Conservation (phyloP, 2,888 invertebrate genomes). For the Scaptodrosophila latifasciaeformis region DNA sequence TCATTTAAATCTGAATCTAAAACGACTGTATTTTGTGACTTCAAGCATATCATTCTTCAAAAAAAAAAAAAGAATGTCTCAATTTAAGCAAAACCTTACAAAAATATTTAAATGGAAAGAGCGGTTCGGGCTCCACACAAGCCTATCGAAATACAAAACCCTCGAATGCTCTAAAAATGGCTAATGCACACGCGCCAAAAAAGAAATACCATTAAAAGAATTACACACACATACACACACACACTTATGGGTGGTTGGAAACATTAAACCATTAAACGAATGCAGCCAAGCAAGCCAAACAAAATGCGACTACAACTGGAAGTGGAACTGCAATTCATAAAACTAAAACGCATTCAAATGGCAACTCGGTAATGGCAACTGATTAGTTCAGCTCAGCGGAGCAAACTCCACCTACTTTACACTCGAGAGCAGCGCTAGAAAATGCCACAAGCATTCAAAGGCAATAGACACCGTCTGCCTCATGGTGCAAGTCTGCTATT, state of each 20-base stretch:
- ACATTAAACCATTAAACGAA: slow-evolving; percentile 2
- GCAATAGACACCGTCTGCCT: slow-evolving; percentile 34
- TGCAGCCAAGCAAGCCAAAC: slow-evolving; percentile 27
- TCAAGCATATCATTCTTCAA: too few relatives aligned
- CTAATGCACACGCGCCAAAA: not conserved
- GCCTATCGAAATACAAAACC: not conserved
- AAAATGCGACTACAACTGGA: slow-evolving; percentile 25
- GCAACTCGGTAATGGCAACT: slow-evolving; percentile 1
- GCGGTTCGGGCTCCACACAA: not conserved
- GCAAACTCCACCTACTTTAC: slow-evolving; percentile 58
- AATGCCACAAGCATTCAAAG: slow-evolving; percentile 31
- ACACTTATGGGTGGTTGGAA: not conserved
- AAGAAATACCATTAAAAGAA: not conserved
- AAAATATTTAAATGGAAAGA: too few relatives aligned
- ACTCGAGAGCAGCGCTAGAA: slow-evolving; percentile 42
- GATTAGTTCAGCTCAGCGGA: slow-evolving; percentile 19
- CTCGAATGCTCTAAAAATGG: not conserved
- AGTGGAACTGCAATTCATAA: slow-evolving; percentile 6
- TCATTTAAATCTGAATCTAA: too few relatives aligned
- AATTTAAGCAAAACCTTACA: too few relatives aligned
- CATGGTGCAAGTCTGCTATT: too few relatives aligned
- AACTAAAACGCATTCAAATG: not conserved
- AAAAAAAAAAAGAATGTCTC: too few relatives aligned
- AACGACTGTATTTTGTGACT: too few relatives aligned
- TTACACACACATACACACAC: not conserved